A percentile compares a stretch with the other conserved stretches of the same genome.
Conservation (phyloP, 2,113 vertebrate species). For the Larimichthys crocea region DNA sequence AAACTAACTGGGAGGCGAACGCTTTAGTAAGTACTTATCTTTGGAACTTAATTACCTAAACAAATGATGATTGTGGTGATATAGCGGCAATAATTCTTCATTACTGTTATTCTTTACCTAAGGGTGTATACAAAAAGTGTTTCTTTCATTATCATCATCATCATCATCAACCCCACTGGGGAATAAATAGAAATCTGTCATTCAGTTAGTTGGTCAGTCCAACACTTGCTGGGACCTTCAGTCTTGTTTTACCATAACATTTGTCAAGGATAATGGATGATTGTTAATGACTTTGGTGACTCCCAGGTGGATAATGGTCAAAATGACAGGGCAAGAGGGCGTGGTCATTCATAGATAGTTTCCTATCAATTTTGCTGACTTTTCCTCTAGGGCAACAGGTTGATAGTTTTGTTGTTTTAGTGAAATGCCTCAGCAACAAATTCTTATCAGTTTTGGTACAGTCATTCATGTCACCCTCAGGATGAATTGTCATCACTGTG, state of each 20-base stretch:
- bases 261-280: not conserved
- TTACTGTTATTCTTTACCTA: constrained; percentile 71
- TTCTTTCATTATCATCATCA: constrained; percentile 35
- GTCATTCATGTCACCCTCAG: too few relatives aligned
- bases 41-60: constrained; percentile 78
- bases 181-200: constrained; percentile 36
- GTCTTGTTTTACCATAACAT: not conserved
- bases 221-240: not conserved
- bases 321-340: too few relatives aligned
- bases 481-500: too few relatives aligned
- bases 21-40: constrained; percentile 70
- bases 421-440: too few relatives aligned
- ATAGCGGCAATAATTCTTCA: constrained; percentile 68
- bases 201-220: constrained; percentile 20
- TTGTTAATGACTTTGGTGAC: not conserved
- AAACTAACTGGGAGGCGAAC: constrained; percentile 64
- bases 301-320: too few relatives aligned
- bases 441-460: too few relatives aligned
- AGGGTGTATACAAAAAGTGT: constrained; percentile 49
- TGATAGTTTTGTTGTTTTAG: too few relatives aligned
- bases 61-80: constrained; percentile 75
- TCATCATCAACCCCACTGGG: constrained; percentile 25
- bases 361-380: too few relatives aligned
- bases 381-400: too few relatives aligned
- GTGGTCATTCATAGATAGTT: too few relatives aligned